Conservation (phyloP, 1,140 invertebrate species). For the Octopus bimaculoides region DNA sequence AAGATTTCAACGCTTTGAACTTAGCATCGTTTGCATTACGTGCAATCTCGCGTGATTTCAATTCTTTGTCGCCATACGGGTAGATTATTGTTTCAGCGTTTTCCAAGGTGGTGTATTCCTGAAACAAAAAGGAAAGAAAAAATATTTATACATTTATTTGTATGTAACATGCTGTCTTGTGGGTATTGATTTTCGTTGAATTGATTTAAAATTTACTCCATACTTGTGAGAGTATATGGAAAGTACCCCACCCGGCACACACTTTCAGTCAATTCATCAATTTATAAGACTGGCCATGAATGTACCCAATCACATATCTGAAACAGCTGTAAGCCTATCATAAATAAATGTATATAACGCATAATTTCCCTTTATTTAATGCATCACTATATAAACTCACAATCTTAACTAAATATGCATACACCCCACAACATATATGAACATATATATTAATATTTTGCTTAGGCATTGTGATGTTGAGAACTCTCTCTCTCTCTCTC, state of each 20-base stretch:
- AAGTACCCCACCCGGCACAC: too few species aligned
- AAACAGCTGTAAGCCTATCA: too few species aligned
- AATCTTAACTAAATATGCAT: neutral
- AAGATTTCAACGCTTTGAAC: constrained; percentile 27
- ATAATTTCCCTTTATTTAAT: too few species aligned
- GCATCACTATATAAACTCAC: neutral
- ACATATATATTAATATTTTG: neutral
- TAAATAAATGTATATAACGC: too few species aligned
- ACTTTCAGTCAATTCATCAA: too few species aligned
- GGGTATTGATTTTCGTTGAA: too few species aligned
- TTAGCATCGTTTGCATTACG: constrained; percentile 34
- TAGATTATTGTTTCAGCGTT: constrained; percentile 33
- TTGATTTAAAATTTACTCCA: too few species aligned
- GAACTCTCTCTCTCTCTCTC: neutral
- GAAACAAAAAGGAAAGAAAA: constrained; percentile 19
- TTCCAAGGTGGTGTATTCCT: constrained; percentile 28
- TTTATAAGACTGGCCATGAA: too few species aligned
- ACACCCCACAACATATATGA: neutral
- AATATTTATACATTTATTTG: neutral
- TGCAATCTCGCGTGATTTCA: constrained; percentile 31
- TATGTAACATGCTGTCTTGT: too few species aligned
- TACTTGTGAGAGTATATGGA: too few species aligned
- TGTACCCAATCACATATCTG: too few species aligned
- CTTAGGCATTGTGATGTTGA: neutral
- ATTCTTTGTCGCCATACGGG: constrained; percentile 31